These are phyloP conservation scores for Diprion similis DNA, from an alignment of 1,140 invertebrate species.

Conservation along the genomic window DNA sequence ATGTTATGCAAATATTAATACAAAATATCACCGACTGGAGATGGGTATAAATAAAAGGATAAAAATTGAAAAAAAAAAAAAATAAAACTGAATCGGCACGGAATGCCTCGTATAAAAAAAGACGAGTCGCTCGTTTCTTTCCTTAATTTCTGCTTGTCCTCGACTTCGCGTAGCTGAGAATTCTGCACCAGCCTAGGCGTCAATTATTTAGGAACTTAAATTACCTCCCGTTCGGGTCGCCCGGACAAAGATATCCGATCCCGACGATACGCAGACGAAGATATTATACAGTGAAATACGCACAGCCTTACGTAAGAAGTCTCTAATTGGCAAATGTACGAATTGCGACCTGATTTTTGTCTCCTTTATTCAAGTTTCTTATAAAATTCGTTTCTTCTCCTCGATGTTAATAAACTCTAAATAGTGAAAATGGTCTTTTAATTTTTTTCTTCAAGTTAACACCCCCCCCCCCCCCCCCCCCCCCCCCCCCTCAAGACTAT, in stretches of 20 bases:
- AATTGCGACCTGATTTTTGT: not conserved
- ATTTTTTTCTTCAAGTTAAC: too few relatives aligned
- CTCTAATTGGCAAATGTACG: not conserved
- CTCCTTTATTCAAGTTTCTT: not conserved
- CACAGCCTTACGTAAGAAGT: not conserved
- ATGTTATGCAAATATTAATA: too few relatives aligned
- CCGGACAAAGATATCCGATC: not conserved
- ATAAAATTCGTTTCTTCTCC: not conserved
- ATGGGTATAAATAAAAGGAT: too few relatives aligned
- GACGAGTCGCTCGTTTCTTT: too few relatives aligned
- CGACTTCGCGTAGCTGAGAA: too few relatives aligned
- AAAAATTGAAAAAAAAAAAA: too few relatives aligned
- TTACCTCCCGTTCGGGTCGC: not conserved
- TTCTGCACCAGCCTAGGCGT: not conserved
- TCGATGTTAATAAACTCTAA: not conserved
- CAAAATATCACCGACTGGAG: too few relatives aligned
- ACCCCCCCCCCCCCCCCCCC: too few relatives aligned
- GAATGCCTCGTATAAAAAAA: too few relatives aligned
- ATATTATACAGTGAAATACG: not conserved
- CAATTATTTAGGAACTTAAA: slow-evolving; percentile 3
- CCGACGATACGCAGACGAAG: not conserved
- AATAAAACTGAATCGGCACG: too few relatives aligned
- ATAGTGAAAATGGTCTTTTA: not conserved
- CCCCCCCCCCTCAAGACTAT: too few relatives aligned
- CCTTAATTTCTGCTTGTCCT: too few relatives aligned